Evolutionary conservation across 2,113 vertebrate species (phyloP).

Genomic region (Glaucomys volans): DNA sequence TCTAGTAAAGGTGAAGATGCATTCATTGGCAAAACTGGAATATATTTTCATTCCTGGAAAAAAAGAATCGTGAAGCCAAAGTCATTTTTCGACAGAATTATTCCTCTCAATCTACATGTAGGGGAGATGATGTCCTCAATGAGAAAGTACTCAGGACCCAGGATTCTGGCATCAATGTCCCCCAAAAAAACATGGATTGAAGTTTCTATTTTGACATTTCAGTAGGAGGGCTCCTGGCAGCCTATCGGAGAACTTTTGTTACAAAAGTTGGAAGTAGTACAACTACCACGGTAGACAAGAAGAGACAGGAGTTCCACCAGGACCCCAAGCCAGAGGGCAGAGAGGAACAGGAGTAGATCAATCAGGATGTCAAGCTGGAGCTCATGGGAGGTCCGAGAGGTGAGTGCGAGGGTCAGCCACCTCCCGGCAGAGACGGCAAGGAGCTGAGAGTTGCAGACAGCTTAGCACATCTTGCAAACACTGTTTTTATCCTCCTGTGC

Average conservation of each 20-base stretch:
- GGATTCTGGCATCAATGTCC: fast-evolving
- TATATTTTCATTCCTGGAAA: background rate
- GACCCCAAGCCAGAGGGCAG: background rate
- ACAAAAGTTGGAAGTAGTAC: fast-evolving
- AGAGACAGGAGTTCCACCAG: background rate
- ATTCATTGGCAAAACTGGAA: background rate
- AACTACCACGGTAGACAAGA: fast-evolving
- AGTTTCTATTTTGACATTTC: too few species aligned
- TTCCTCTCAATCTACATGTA: background rate
- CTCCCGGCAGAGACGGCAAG: fast-evolving
- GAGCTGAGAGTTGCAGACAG: background rate
- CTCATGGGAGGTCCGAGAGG: fast-evolving
- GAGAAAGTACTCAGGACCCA: background rate
- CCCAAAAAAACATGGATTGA: too few species aligned
- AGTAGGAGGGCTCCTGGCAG: fast-evolving
- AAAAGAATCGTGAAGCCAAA: fast-evolving
- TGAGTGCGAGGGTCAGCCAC: fast-evolving
- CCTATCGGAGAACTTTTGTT: background rate
- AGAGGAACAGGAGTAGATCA: fast-evolving
- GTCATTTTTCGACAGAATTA: background rate
- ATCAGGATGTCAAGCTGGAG: background rate
- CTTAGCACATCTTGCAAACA: too few species aligned
- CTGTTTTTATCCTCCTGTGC: too few species aligned
- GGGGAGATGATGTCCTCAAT: background rate
- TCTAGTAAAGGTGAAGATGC: background rate